Evolutionary conservation across 2,888 invertebrate genomes (phyloP).

Genomic region (Coelogynopora nodosa): DNA sequence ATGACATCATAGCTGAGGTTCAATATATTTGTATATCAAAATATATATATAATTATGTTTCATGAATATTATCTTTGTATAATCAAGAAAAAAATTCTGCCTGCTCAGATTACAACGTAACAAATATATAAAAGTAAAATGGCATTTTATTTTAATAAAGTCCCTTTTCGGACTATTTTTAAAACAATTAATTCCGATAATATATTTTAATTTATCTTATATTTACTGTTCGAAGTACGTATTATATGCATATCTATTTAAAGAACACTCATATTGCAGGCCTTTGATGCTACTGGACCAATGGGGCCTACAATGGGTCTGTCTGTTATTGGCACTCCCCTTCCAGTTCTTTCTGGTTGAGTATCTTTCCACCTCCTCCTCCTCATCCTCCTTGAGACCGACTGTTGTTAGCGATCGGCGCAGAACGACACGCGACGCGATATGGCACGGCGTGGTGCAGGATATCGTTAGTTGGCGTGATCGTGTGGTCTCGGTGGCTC

Average conservation of each 20-base stretch:
- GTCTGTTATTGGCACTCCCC: neutral
- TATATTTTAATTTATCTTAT: no score
- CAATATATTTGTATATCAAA: neutral
- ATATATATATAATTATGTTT: neutral
- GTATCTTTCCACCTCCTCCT: neutral
- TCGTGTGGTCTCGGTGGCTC: neutral
- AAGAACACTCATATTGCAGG: no score
- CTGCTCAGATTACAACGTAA: no score
- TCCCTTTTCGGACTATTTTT: no score
- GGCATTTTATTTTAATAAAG: no score
- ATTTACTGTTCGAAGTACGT: no score
- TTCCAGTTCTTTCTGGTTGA: neutral
- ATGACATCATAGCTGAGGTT: neutral
- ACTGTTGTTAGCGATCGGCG: neutral
- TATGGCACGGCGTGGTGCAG: neutral
- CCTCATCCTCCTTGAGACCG: neutral
- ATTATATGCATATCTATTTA: no score
- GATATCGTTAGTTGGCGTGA: neutral
- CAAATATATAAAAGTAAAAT: no score
- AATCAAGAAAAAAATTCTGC: neutral
- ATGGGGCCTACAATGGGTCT: neutral
- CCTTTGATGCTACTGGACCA: neutral
- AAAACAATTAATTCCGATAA: no score
- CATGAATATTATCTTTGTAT: neutral
- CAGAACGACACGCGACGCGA: neutral